Evolutionary conservation across 2,888 invertebrate genomes (phyloP).

Genomic region (Rhagium mordax): DNA sequence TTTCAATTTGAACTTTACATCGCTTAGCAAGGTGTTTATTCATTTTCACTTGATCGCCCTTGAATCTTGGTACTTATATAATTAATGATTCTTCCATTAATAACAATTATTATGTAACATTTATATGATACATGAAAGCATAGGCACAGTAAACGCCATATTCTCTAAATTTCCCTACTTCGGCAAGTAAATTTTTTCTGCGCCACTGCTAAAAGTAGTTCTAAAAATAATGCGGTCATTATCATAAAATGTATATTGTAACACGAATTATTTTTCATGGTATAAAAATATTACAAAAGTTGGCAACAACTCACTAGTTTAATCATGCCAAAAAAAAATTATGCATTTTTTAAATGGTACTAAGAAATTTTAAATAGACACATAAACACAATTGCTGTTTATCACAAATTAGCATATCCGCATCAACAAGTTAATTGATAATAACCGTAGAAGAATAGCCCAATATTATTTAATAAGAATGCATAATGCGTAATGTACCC

Average conservation of each 20-base stretch:
- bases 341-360: neutral
- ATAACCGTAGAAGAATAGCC: neutral
- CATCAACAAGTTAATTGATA: neutral
- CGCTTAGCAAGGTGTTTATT: neutral
- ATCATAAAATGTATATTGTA: neutral
- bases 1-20: too few relatives aligned
- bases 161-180: too few relatives aligned
- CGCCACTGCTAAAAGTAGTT: neutral
- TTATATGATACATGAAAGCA: neutral
- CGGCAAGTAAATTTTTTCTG: neutral
- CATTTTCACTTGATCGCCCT: neutral
- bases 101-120: neutral
- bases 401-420: neutral
- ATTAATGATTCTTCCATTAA: neutral
- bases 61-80: neutral
- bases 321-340: neutral
- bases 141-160: too few relatives aligned
- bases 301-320: neutral
- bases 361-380: neutral
- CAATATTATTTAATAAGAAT: neutral
- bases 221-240: neutral
- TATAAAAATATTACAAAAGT: neutral
- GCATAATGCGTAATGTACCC: too few relatives aligned
- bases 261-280: neutral
- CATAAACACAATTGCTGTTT: neutral